Evolutionary conservation across 1,140 invertebrate genomes (phyloP).

Genomic region (Hormaphis cornu): DNA sequence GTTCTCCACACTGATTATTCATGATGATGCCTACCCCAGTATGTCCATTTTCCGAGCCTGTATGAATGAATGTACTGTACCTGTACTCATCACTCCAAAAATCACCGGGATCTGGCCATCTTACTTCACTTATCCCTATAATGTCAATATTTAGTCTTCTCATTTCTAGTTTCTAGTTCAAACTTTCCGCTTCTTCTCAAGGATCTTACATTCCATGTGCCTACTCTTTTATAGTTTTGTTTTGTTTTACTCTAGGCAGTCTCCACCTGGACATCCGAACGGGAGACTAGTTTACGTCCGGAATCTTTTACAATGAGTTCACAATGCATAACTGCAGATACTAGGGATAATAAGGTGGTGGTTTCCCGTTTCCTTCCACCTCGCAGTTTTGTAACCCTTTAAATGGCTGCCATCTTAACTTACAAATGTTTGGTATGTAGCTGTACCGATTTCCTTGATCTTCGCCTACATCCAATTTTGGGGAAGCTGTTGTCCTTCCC

Average conservation of each 20-base stretch:
- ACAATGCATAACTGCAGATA: no score
- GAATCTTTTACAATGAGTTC: no score
- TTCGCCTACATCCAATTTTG: no score
- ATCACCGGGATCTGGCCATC: conserved; percentile 33
- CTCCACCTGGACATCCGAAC: no score
- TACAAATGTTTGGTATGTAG: no score
- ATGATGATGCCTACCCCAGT: conserved; percentile 13
- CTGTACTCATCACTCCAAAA: conserved; percentile 1
- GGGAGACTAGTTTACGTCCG: no score
- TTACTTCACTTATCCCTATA: conserved; percentile 35
- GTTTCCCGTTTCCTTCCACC: no score
- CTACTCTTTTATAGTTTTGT: conserved; percentile 33
- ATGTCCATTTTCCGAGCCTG: not conserved
- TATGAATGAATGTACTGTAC: conserved; percentile 23
- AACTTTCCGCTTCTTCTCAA: conserved; percentile 35
- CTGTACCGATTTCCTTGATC: no score
- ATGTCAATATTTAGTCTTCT: conserved; percentile 34
- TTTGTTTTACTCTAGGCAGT: conserved; percentile 3
- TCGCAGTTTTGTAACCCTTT: no score
- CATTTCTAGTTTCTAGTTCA: conserved; percentile 35
- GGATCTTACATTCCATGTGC: conserved; percentile 36
- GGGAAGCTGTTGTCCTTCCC: no score
- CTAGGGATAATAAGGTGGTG: no score
- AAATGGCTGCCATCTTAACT: no score
- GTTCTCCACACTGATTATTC: not conserved